Conservation (phyloP, 2,888 invertebrate genomes). For the Agriopis marginaria region DNA sequence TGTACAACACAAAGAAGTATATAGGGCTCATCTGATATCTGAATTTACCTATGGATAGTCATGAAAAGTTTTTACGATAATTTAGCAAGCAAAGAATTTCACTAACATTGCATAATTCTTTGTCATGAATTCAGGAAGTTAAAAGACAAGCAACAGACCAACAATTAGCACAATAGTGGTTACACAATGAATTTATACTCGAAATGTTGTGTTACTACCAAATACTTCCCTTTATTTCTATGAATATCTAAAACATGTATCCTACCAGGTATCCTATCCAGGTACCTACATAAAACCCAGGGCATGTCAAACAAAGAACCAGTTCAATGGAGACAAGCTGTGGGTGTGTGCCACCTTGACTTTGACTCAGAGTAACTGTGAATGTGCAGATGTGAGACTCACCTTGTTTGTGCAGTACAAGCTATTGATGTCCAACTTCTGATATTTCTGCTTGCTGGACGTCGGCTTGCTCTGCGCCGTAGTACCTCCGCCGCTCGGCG, state of each 20-base stretch:
- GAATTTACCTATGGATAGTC: not conserved
- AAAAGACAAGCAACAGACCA: conserved; percentile 13
- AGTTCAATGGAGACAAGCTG: conserved; percentile 12
- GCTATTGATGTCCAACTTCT: conserved; percentile 99
- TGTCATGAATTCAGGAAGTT: conserved; percentile 30
- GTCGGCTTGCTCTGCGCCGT: conserved; percentile 86
- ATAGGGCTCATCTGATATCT: too few species aligned
- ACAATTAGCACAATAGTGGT: conserved; percentile 25
- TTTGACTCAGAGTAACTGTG: conserved; percentile 28
- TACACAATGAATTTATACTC: conserved; percentile 14
- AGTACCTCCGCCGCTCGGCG: conserved; percentile 89
- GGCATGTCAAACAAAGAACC: conserved; percentile 12
- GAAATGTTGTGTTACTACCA: not conserved
- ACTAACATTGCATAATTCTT: conserved; percentile 14
- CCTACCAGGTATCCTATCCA: not conserved
- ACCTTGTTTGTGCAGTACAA: conserved; percentile 95
- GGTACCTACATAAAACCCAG: not conserved
- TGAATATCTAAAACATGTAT: not conserved
- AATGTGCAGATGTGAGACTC: conserved; percentile 69
- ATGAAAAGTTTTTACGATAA: not conserved
- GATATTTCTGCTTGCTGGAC: conserved; percentile 96
- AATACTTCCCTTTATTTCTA: not conserved
- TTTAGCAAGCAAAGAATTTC: not conserved
- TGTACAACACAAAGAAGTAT: too few species aligned
- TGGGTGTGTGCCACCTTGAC: conserved; percentile 45